phyloP scores from a whole-genome alignment of 2,888 invertebrate species.

The Dolichomitus sp. region DNA sequence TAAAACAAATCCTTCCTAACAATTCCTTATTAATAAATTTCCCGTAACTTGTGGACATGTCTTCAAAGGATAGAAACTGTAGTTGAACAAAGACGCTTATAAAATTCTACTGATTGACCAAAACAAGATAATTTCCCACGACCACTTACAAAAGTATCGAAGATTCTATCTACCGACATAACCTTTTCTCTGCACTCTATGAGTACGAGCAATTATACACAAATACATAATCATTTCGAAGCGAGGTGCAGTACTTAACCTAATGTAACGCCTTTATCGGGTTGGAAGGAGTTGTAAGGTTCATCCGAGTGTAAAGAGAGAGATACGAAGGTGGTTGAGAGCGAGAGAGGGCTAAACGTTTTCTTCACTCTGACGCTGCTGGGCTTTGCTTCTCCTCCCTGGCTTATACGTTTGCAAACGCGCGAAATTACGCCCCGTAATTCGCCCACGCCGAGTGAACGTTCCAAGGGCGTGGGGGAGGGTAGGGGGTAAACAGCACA shows the following conservation, averaged over 20 bases:
- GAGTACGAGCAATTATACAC: conserved; percentile 7
- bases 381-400: conserved; percentile 21
- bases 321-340: neutral
- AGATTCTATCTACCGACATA: neutral
- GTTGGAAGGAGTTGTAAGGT: neutral
- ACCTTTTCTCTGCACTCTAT: neutral
- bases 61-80: too few species aligned
- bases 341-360: neutral
- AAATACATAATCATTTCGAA: conserved; percentile 68
- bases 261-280: conserved; percentile 66
- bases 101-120: too few species aligned
- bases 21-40: too few species aligned
- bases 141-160: too few species aligned
- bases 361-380: neutral
- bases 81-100: too few species aligned
- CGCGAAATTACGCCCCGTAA: conserved; percentile 60
- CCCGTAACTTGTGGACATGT: too few species aligned
- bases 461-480: neutral
- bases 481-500: neutral
- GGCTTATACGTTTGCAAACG: conserved; percentile 65
- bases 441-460: conserved; percentile 31
- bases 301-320: conserved; percentile 1
- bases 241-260: conserved; percentile 64
- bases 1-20: too few species aligned
- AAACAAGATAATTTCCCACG: neutral